These are phyloP conservation scores for Sprattus sprattus DNA, from an alignment of 2,113 vertebrate genomes.

Conservation along the genomic window DNA sequence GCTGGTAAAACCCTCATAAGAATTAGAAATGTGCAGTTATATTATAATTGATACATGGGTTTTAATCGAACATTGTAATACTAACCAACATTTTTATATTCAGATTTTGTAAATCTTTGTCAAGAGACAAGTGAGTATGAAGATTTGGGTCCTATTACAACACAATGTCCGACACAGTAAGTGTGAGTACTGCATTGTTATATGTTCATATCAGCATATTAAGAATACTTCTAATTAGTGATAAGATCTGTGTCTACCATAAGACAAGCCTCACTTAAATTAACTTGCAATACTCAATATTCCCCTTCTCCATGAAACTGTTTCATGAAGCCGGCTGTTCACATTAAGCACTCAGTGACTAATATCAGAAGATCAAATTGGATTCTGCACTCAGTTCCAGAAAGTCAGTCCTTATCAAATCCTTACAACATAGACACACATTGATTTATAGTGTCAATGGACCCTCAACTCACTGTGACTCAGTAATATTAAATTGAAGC, in stretches of 20 bases:
- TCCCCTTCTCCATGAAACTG: neutral
- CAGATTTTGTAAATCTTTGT: too few relatives aligned
- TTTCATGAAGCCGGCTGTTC: too few relatives aligned
- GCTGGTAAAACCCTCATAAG: neutral
- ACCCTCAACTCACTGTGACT: neutral
- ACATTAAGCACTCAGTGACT: too few relatives aligned
- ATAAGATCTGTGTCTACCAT: too few relatives aligned
- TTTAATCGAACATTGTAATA: neutral
- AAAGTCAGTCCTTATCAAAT: neutral
- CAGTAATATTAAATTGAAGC: too few relatives aligned
- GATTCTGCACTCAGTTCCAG: neutral
- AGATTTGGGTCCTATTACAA: neutral
- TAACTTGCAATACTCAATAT: neutral
- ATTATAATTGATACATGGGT: neutral
- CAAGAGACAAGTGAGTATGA: too few relatives aligned
- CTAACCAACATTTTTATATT: too few relatives aligned
- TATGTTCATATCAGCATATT: too few relatives aligned
- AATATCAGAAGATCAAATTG: neutral
- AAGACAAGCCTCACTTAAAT: neutral
- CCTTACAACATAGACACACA: neutral
- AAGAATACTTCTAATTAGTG: too few relatives aligned
- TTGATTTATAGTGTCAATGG: neutral
- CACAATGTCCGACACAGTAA: neutral
- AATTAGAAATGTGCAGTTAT: neutral
- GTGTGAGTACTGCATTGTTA: neutral